phyloP scores from a whole-genome alignment of 2,113 vertebrate genomes.

The Terrapene triunguis region DNA sequence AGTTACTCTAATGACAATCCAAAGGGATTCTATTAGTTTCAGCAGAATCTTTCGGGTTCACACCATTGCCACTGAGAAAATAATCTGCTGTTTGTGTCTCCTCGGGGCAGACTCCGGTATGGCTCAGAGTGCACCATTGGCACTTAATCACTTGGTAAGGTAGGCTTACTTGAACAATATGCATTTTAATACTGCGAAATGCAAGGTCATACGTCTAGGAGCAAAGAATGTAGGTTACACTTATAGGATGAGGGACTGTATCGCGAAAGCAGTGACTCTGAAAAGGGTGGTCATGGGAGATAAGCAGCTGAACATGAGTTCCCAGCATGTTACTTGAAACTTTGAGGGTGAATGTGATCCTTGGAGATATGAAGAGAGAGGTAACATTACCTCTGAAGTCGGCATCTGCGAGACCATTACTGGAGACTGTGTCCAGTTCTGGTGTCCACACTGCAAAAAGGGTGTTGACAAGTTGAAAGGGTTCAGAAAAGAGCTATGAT shows the following conservation, averaged over 20 bases:
- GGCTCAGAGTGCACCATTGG: neutral
- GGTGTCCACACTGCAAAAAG: neutral
- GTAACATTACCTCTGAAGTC: neutral
- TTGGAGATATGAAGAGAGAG: neutral
- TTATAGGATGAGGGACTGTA: neutral
- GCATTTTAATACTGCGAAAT: neutral
- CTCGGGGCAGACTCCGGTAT: neutral
- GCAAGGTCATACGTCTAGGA: neutral
- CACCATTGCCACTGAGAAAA: neutral
- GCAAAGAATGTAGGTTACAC: neutral
- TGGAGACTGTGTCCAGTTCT: neutral
- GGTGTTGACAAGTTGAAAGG: neutral
- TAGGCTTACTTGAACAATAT: accelerated
- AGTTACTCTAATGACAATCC: too few relatives aligned
- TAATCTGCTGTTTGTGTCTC: conserved; percentile 12
- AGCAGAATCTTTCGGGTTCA: too few relatives aligned
- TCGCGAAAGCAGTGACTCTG: neutral
- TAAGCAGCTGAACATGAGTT: neutral
- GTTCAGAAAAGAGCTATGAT: neutral
- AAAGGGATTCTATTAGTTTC: too few relatives aligned
- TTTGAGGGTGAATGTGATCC: neutral
- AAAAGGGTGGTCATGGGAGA: neutral
- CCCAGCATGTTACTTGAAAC: neutral
- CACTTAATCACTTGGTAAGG: neutral
- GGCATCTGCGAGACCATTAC: neutral